Evolutionary conservation across 2,888 invertebrate genomes (phyloP).

Genomic region (Plagodis pulveraria): DNA sequence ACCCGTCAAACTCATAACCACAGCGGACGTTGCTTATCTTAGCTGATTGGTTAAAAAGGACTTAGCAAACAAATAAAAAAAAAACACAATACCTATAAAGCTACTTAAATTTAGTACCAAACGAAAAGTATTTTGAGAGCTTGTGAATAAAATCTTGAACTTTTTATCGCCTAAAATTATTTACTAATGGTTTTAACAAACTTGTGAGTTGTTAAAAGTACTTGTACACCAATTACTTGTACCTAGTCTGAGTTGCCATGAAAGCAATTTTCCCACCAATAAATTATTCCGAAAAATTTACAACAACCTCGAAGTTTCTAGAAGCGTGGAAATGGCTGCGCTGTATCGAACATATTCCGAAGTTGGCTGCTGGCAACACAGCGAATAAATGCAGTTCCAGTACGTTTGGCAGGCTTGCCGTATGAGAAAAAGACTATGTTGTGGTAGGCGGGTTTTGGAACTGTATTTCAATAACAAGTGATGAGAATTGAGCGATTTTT

Average conservation of each 20-base stretch:
- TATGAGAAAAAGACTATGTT: constrained; percentile 58
- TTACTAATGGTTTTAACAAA: constrained; percentile 3
- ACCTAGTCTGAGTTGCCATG: constrained; percentile 28
- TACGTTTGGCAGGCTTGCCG: constrained; percentile 56
- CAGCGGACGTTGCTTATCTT: too few species aligned
- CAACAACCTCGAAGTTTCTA: constrained; percentile 46
- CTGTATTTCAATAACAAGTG: neutral
- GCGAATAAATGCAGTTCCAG: constrained; percentile 44
- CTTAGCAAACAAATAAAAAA: too few species aligned
- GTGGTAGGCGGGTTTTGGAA: constrained; percentile 41
- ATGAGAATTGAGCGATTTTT: constrained; percentile 11
- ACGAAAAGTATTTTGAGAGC: too few species aligned
- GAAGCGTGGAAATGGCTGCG: constrained; percentile 33
- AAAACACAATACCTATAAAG: too few species aligned
- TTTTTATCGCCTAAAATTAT: too few species aligned
- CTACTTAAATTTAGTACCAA: too few species aligned
- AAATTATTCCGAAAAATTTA: constrained; percentile 45
- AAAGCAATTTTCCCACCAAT: constrained; percentile 37
- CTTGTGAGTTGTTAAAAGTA: neutral
- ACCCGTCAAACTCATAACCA: too few species aligned
- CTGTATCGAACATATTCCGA: constrained; percentile 41
- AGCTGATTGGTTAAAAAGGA: too few species aligned
- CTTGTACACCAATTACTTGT: constrained; percentile 15
- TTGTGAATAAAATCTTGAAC: too few species aligned
- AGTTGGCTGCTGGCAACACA: constrained; percentile 10